Evolutionary conservation across 1,140 invertebrate genomes (phyloP).

Genomic region (Solen grandis): DNA sequence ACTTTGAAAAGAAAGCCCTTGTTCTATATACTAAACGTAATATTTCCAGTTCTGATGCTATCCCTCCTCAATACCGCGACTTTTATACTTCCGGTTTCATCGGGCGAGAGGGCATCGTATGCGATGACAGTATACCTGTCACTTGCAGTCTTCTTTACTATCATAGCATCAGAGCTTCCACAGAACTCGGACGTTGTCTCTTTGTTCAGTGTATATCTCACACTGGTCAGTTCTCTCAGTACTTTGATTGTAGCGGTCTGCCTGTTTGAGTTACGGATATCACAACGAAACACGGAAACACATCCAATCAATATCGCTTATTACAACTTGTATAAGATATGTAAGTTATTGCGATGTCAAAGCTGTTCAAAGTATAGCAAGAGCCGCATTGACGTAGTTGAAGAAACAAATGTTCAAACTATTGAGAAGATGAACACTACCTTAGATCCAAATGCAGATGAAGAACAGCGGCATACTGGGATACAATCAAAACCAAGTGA

Average conservation of each 20-base stretch:
- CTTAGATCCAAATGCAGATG: too few species aligned
- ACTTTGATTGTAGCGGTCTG: constrained; percentile 21
- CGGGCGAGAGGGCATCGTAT: constrained; percentile 33
- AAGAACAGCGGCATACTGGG: too few species aligned
- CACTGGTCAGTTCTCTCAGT: constrained; percentile 6
- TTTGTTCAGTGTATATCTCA: constrained; percentile 20
- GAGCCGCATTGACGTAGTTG: too few species aligned
- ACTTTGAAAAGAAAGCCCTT: constrained; percentile 47
- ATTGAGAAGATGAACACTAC: too few species aligned
- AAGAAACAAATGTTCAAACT: too few species aligned
- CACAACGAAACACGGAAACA: neutral
- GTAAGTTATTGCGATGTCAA: too few species aligned
- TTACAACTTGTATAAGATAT: too few species aligned
- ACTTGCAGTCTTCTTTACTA: constrained; percentile 43
- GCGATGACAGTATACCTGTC: constrained; percentile 40
- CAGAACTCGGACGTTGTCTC: constrained; percentile 31
- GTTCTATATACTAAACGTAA: constrained; percentile 54
- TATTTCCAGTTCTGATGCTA: constrained; percentile 59
- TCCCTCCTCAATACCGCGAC: constrained; percentile 57
- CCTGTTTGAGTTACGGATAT: neutral
- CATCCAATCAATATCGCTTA: neutral
- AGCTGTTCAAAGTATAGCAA: too few species aligned
- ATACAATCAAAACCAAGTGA: too few species aligned
- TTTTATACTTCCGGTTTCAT: constrained; percentile 57
- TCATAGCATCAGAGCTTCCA: constrained; percentile 33